Evolutionary conservation across 2,113 vertebrate species (phyloP).

Genomic region (Laticauda laticaudata): DNA sequence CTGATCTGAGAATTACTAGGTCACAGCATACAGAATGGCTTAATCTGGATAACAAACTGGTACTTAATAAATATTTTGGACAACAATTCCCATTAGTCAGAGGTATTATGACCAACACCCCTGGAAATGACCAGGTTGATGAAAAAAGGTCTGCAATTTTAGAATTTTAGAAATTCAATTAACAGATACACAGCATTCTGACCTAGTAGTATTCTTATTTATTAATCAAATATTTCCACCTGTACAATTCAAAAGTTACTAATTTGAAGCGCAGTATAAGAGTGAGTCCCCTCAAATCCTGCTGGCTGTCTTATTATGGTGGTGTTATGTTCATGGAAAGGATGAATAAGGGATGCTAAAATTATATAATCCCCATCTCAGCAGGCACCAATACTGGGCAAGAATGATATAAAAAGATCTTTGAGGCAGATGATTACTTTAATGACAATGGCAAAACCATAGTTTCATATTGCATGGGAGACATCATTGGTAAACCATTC

Average conservation of each 20-base stretch:
- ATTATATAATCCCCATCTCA: background rate
- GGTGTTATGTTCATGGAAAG: background rate
- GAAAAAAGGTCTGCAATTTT: background rate
- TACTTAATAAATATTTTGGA: background rate
- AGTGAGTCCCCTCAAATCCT: background rate
- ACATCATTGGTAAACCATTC: background rate
- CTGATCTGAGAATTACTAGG: background rate
- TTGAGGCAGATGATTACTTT: background rate
- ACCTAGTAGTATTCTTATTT: background rate
- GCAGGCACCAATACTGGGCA: background rate
- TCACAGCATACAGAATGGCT: background rate
- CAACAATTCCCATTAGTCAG: background rate
- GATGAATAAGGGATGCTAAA: background rate
- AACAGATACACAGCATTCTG: background rate
- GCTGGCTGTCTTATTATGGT: background rate
- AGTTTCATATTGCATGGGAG: background rate
- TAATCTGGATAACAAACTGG: background rate
- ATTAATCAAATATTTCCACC: background rate
- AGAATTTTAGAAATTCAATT: background rate
- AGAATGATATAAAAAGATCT: background rate
- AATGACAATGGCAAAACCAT: background rate
- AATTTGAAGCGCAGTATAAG: background rate
- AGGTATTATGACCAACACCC: background rate
- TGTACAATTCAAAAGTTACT: background rate
- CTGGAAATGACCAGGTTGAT: background rate